These are phyloP conservation scores for Pangasius macronema DNA, from an alignment of 2,797 vertebrate species.

Conservation along the genomic window DNA sequence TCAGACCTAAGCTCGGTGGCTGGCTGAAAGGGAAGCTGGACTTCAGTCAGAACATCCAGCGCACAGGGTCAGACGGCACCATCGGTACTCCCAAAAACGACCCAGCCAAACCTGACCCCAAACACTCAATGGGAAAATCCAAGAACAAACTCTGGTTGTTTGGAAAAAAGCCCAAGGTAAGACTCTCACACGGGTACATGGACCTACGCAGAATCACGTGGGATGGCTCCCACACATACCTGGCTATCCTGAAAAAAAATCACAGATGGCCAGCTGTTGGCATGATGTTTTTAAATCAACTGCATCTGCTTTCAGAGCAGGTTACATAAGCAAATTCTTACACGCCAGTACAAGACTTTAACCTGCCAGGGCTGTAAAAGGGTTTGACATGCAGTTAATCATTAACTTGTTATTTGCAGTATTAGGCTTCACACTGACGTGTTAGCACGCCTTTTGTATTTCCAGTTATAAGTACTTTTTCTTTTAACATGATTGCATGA, in stretches of 20 bases:
- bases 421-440: neutral
- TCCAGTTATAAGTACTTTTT: neutral
- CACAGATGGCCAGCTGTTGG: neutral
- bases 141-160: constrained; percentile 99
- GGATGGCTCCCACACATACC: neutral
- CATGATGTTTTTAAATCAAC: neutral
- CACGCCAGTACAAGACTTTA: constrained; percentile 44
- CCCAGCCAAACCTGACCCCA: constrained; percentile 82
- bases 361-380: constrained; percentile 38
- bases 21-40: no score
- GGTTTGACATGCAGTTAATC: constrained; percentile 37
- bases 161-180: constrained; percentile 99
- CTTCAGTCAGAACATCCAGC: constrained; percentile 95
- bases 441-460: neutral
- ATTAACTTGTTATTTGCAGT: constrained; percentile 29
- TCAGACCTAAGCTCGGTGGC: no score
- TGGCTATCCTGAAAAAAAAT: neutral
- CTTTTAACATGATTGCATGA: neutral
- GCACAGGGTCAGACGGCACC: constrained; percentile 92
- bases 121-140: constrained; percentile 84
- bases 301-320: constrained; percentile 20
- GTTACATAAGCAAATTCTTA: constrained; percentile 16
- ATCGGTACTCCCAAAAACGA: constrained; percentile 90
- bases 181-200: neutral
- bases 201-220: neutral